Evolutionary conservation across 2,113 vertebrate species (phyloP), one percentile per base, ranked within the genome.

Genomic region (Mesoclemmys tuberculata): DNA sequence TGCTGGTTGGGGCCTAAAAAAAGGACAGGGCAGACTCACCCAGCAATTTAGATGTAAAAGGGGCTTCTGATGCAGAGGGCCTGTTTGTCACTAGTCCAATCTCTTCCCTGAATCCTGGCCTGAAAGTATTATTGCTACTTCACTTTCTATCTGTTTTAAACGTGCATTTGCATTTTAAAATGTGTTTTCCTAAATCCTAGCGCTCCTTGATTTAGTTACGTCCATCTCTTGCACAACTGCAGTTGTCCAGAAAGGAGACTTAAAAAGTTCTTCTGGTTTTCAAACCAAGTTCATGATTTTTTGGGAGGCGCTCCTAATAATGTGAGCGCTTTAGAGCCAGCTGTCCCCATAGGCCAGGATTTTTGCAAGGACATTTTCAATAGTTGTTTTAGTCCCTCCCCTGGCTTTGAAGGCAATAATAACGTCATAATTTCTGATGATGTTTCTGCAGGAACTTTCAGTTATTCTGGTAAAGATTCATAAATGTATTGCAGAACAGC

Each of bases 361-460:
- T 82, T 75, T 44, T 75, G 78, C 48, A 6, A 46, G 27, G 52
- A 26, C 79, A 38, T 87, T 88, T 88, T 84, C n/a, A 38, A 38
- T 71, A 11, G 64, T 71, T 71, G 64, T 22, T 64, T 71, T 71
- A 21, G 94, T 86, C 83, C 85, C 1, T 1, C 90, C 55, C 80
- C 64, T 52, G 55, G 78, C 85, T 90, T 29, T 58, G 94, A 93
- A 95, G 83, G 85, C 51, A 87, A 58, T 83, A 0, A 0, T 71
- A 88, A 83, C 56, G 90, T 71, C 88, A 46, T 75, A 26, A 75
- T 75, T 75, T 75, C 41, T 75, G 24, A 91, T 56, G 44, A 86
- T 78, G 49, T 82, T 96, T 96, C 92, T 77, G 93, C 90, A 90
- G 84, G 90, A 38, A 16, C 75, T 41, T 22, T 77, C 54, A 13